Evolutionary conservation across 1,140 invertebrate species (phyloP).

Genomic region (Cyclargus thomasi): DNA sequence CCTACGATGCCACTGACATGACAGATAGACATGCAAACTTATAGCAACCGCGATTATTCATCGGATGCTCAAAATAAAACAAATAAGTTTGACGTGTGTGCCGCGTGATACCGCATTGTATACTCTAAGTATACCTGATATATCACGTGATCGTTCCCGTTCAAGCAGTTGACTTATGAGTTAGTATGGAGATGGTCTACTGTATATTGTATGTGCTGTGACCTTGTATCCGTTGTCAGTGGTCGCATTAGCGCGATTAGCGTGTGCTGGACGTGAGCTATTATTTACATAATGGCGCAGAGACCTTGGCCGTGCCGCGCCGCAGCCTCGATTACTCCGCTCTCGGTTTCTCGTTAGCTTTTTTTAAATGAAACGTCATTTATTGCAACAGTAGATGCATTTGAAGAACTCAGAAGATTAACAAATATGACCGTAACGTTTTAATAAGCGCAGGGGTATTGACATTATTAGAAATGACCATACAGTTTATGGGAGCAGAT

Average conservation of each 20-base stretch:
- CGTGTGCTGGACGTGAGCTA: conserved; percentile 32
- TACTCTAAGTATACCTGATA: no score
- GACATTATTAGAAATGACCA: no score
- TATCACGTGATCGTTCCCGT: no score
- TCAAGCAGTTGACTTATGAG: no score
- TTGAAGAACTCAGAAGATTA: background rate
- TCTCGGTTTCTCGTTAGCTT: background rate
- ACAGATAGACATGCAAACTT: no score
- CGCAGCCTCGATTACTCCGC: conserved; percentile 13
- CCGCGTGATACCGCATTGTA: no score
- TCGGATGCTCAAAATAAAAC: no score
- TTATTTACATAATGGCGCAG: conserved; percentile 49
- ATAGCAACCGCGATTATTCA: no score
- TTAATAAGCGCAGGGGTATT: background rate
- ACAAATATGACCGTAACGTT: background rate
- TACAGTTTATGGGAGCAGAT: no score
- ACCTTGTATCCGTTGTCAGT: conserved; percentile 35
- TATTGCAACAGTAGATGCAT: background rate
- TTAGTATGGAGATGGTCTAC: conserved; percentile 3
- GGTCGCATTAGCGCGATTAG: conserved; percentile 44
- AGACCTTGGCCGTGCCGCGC: conserved; percentile 49
- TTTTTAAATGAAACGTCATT: background rate
- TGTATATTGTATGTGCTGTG: conserved; percentile 6
- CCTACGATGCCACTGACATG: no score
- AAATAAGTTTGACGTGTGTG: no score